Conservation (phyloP, 2,888 invertebrate genomes). For the Agrotis puta region DNA sequence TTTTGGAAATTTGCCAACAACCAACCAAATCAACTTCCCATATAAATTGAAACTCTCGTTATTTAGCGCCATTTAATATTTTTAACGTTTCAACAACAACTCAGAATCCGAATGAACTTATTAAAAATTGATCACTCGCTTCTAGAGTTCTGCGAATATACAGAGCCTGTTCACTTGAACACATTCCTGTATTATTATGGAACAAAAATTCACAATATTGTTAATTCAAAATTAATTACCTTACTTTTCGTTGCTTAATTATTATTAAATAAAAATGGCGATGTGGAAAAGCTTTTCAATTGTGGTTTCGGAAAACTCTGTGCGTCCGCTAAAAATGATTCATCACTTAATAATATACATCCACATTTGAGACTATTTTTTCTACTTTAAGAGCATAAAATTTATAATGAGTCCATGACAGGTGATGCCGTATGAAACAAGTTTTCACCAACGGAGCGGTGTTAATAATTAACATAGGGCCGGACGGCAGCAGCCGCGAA, state of each 20-base stretch:
- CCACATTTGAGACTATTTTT: neutral
- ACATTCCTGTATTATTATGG: slow-evolving; percentile 3
- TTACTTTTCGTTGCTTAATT: neutral
- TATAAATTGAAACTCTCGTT: slow-evolving; percentile 65
- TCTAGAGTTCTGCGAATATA: slow-evolving; percentile 14
- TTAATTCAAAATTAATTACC: neutral
- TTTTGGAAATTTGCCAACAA: slow-evolving; percentile 67
- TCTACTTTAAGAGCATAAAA: slow-evolving; percentile 13
- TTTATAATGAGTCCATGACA: slow-evolving; percentile 36
- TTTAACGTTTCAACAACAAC: slow-evolving; percentile 27
- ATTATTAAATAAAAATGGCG: neutral
- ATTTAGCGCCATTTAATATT: slow-evolving; percentile 34
- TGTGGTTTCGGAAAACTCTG: neutral
- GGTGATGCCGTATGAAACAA: slow-evolving; percentile 42
- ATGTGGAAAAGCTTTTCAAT: neutral
- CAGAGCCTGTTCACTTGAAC: slow-evolving; percentile 7
- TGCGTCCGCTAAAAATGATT: neutral
- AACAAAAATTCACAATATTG: neutral
- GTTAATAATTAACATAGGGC: slow-evolving; percentile 63
- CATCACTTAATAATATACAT: neutral
- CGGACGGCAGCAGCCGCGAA: slow-evolving; percentile 62
- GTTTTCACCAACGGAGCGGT: slow-evolving; percentile 34
- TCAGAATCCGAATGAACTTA: slow-evolving; percentile 14
- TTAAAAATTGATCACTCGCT: slow-evolving; percentile 23
- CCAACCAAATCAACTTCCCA: slow-evolving; percentile 62